Conservation (phyloP, 2,797 vertebrate species). For the Epinephelus coioides region DNA sequence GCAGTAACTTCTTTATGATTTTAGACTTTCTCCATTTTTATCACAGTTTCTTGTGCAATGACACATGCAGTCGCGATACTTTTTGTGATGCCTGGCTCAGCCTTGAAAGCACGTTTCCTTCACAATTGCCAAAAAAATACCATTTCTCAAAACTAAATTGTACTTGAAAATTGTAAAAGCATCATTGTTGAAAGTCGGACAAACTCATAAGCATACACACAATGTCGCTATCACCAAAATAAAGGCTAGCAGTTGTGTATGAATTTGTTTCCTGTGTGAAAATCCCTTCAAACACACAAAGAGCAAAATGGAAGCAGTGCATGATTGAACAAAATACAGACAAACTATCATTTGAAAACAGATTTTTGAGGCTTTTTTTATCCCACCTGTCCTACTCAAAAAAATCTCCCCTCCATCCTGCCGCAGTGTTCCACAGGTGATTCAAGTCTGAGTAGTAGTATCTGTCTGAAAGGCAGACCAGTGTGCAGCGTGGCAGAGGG, state of each 20-base stretch:
- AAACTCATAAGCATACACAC: neutral
- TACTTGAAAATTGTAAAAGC: neutral
- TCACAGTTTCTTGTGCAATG: neutral
- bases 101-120: neutral
- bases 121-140: neutral
- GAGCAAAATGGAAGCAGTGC: neutral
- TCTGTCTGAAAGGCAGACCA: conserved; percentile 54
- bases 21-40: conserved; percentile 1
- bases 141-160: conserved; percentile 17
- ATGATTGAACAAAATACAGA: conserved; percentile 12
- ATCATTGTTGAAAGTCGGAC: neutral
- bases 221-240: conserved; percentile 16
- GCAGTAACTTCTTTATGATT: neutral
- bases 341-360: conserved; percentile 35
- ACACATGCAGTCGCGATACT: neutral
- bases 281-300: conserved; percentile 27
- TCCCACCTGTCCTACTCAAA: conserved; percentile 22
- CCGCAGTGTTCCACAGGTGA: conserved; percentile 57
- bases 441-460: conserved; percentile 21
- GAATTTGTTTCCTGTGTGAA: conserved; percentile 18
- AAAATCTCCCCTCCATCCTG: conserved; percentile 6
- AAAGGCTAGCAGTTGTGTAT: conserved; percentile 1
- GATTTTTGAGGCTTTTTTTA: conserved; percentile 14
- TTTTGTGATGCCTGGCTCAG: neutral
- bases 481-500: conserved; percentile 40